Evolutionary conservation across 2,113 vertebrate species (phyloP), one percentile per base, ranked within the genome.

Genomic region (Ophiodon elongatus): DNA sequence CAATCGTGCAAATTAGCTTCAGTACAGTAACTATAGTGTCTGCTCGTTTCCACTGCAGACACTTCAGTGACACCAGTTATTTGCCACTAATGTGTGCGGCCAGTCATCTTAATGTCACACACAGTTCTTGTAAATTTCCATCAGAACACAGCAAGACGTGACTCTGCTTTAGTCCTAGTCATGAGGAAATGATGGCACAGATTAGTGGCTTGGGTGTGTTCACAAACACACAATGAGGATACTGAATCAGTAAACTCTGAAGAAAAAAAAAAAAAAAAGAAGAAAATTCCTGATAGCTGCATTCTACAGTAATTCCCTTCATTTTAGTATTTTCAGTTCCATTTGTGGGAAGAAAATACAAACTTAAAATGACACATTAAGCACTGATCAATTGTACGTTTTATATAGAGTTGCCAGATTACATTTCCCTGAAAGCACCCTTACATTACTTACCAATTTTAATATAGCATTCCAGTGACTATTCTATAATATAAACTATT

Each of bases 161-260:
- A 47, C 33, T 84, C 79, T 37, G 8, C 21, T 54, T 70, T 35
- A n/a, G 37, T 52, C 37, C 9, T 6, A 15, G 6, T 76, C 15
- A 10, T n/a, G 15, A 82, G 59, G 65, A 85, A 73, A 76, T 76
- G 13, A 73, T 7, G 54, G 64, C 21, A 19, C 39, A 73, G 10
- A 88, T 83, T 67, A 76, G 33, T 33, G n/a, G 35, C 21, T 35
- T 8, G 27, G 64, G 74, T 74, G 14, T 73, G 71, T 67, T 76
- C 19, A 60, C 43, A 33, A 68, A 80, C 31, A 65, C 10, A 60
- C n/a, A 69, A 29, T 31, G 2, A 31, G 47, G 59, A 47, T 70
- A n/a, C 17, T 43, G 14, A 85, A 21, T 67, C 63, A 27, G 54
- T 37, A n/a, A 45, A n/a, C 60, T 1, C 33, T 54, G 27, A 8